phyloP scores from a whole-genome alignment of 64 coral and sea anemone genomes.

The Platygyra sinensis region DNA sequence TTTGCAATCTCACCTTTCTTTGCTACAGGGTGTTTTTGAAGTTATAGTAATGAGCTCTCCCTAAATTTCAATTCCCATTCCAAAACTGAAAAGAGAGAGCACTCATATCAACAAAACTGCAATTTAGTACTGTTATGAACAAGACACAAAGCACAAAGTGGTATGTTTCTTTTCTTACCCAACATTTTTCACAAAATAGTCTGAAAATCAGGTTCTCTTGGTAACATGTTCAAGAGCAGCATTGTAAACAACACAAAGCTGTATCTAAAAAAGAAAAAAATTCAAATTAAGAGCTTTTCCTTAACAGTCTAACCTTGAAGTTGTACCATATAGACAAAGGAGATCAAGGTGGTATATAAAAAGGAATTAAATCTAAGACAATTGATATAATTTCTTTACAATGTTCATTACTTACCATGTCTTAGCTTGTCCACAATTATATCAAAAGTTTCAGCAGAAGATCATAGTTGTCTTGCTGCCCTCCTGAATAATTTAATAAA shows the following conservation, averaged over 20 bases:
- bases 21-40: constrained; percentile 83
- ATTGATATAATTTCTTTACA: neutral
- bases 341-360: too few species aligned
- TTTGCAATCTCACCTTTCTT: constrained; percentile 77
- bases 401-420: constrained; percentile 68
- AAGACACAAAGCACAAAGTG: neutral
- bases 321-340: too few species aligned
- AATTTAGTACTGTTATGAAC: neutral
- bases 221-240: constrained; percentile 83
- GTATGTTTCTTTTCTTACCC: constrained; percentile 60
- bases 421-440: constrained; percentile 80
- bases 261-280: constrained; percentile 61
- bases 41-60: constrained; percentile 86
- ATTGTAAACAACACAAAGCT: constrained; percentile 98
- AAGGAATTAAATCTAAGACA: too few species aligned
- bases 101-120: neutral
- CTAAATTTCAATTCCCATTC: constrained; percentile 97
- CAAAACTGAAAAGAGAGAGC: constrained; percentile 70
- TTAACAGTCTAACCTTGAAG: too few species aligned
- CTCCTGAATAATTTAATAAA: constrained; percentile 48
- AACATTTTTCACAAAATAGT: constrained; percentile 97
- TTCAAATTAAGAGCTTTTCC: too few species aligned
- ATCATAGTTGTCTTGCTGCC: constrained; percentile 90
- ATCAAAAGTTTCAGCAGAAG: constrained; percentile 84
- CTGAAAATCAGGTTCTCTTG: constrained; percentile 82